phyloP scores from a whole-genome alignment of 2,797 vertebrate genomes.

The Amazona ochrocephala region DNA sequence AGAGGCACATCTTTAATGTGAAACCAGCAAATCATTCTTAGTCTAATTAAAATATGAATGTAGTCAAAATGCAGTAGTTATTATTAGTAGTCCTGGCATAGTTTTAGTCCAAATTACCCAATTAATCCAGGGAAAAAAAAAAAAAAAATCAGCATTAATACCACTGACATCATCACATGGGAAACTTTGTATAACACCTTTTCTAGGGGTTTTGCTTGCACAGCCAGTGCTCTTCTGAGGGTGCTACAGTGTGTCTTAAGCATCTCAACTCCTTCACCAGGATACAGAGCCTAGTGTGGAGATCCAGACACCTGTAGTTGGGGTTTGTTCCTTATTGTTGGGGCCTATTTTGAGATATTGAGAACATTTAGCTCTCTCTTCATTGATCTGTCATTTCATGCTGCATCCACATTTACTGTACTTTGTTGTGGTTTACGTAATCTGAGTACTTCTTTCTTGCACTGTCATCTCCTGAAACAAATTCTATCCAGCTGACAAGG shows the following conservation, averaged over 20 bases:
- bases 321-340: background rate
- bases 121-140: background rate
- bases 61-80: background rate
- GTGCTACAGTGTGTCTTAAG: background rate
- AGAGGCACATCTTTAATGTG: background rate
- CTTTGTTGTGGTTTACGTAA: background rate
- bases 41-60: background rate
- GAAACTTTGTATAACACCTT: background rate
- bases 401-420: background rate
- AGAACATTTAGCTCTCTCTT: background rate
- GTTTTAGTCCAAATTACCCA: background rate
- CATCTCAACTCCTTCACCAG: background rate
- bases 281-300: background rate
- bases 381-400: background rate
- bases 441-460: background rate
- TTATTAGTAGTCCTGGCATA: background rate
- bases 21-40: background rate
- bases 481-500: background rate
- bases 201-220: background rate
- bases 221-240: background rate
- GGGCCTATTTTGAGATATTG: background rate
- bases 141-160: background rate
- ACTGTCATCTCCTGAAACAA: background rate
- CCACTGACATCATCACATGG: accelerated
- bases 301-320: background rate